phyloP scores from a whole-genome alignment of 2,113 vertebrate genomes.

The Strix uralensis region DNA sequence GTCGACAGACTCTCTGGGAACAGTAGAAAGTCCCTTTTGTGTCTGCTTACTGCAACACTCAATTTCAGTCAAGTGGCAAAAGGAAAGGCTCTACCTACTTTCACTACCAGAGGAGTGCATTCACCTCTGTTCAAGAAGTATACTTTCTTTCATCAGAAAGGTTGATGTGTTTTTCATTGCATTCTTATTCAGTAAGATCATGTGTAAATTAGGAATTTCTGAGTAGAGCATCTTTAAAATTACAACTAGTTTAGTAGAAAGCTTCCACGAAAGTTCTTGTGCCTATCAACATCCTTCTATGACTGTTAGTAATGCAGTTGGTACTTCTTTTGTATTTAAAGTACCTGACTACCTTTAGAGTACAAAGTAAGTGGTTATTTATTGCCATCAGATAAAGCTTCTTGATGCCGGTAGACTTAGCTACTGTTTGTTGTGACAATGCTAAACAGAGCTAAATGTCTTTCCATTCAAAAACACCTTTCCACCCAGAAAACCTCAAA shows the following conservation, averaged over 20 bases:
- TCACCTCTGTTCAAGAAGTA: background rate
- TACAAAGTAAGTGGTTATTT: background rate
- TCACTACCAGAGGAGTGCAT: background rate
- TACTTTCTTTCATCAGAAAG: background rate
- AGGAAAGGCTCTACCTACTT: background rate
- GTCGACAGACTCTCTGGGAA: background rate
- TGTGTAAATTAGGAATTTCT: background rate
- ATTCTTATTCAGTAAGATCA: background rate
- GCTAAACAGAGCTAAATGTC: background rate
- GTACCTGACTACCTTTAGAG: background rate
- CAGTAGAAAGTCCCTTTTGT: background rate
- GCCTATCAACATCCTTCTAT: background rate
- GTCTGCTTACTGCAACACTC: background rate
- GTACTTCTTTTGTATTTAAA: background rate
- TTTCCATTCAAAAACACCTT: background rate
- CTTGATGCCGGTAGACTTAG: background rate
- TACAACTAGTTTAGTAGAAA: background rate
- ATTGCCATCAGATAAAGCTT: background rate
- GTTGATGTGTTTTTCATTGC: background rate
- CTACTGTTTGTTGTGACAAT: background rate
- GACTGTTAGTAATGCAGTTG: background rate
- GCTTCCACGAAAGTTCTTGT: background rate
- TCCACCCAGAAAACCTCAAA: background rate
- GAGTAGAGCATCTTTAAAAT: background rate
- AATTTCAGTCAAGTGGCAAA: background rate